phyloP scores from a whole-genome alignment of 2,113 vertebrate species.

The Paraplagusia blochii region DNA sequence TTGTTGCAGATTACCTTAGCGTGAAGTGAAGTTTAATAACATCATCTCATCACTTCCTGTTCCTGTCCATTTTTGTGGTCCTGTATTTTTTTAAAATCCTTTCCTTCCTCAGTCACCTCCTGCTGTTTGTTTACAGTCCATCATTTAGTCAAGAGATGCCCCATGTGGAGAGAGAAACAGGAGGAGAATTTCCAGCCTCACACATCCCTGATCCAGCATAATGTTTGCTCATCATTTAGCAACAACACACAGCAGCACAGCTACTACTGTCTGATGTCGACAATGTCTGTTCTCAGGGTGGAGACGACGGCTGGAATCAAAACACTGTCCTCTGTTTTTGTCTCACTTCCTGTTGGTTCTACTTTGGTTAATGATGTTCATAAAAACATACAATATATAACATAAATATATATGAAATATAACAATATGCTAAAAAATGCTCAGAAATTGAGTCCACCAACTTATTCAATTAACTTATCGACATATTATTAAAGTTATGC shows the following conservation, averaged over 20 bases:
- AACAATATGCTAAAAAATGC: too few relatives aligned
- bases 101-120: neutral
- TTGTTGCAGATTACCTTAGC: neutral
- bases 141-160: constrained; percentile 12
- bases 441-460: too few relatives aligned
- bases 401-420: too few relatives aligned
- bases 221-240: constrained; percentile 31
- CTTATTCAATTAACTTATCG: too few relatives aligned
- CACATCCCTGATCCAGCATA: constrained; percentile 34
- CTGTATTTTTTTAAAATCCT: neutral
- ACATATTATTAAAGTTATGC: too few relatives aligned
- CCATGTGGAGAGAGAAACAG: constrained; percentile 38
- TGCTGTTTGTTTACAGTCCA: constrained; percentile 28
- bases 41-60: too few relatives aligned
- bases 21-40: neutral
- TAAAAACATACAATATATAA: too few relatives aligned
- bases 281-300: too few relatives aligned
- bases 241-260: neutral
- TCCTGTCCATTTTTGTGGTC: neutral
- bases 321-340: too few relatives aligned
- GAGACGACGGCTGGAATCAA: too few relatives aligned
- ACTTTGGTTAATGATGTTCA: too few relatives aligned
- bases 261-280: neutral
- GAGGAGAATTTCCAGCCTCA: neutral
- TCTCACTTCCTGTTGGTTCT: too few relatives aligned